Conservation (phyloP, 2,888 invertebrate genomes). For the Leucophenga montana region DNA sequence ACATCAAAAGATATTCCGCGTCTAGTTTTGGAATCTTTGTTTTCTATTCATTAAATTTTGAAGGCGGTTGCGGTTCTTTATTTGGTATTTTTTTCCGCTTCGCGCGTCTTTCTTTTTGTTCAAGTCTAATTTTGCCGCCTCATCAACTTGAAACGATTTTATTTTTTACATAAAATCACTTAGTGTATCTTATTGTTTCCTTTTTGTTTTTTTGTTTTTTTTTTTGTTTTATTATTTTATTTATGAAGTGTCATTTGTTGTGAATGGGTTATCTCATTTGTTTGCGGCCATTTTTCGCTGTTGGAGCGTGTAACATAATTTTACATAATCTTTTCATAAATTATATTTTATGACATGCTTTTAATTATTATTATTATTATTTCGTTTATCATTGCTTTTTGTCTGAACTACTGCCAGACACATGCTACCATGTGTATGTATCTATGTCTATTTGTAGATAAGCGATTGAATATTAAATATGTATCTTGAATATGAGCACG, state of each 20-base stretch:
- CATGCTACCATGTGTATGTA: not conserved
- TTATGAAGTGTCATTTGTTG: slow-evolving; percentile 59
- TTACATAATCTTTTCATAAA: slow-evolving; percentile 59
- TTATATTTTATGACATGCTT: slow-evolving; percentile 51
- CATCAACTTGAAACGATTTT: slow-evolving; percentile 33
- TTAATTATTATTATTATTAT: slow-evolving; percentile 51
- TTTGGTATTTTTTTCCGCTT: slow-evolving; percentile 45
- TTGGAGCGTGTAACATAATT: slow-evolving; percentile 58
- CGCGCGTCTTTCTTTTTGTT: slow-evolving; percentile 31
- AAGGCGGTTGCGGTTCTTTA: slow-evolving; percentile 48
- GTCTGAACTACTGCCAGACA: not conserved
- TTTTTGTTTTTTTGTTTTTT: not conserved
- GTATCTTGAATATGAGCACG: too few species aligned
- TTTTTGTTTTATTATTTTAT: slow-evolving; percentile 42
- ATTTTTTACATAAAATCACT: slow-evolving; percentile 36
- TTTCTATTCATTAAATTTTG: slow-evolving; percentile 22
- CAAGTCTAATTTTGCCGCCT: slow-evolving; percentile 29
- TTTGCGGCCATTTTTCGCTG: slow-evolving; percentile 27
- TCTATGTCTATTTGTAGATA: not conserved
- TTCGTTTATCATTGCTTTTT: not conserved
- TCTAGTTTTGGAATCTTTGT: slow-evolving; percentile 24
- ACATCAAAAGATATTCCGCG: slow-evolving; percentile 59
- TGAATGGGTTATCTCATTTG: slow-evolving; percentile 44
- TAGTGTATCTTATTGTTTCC: slow-evolving; percentile 50
- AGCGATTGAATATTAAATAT: too few species aligned